phyloP scores from a whole-genome alignment of 2,888 invertebrate species.

The Baccha elongata region DNA sequence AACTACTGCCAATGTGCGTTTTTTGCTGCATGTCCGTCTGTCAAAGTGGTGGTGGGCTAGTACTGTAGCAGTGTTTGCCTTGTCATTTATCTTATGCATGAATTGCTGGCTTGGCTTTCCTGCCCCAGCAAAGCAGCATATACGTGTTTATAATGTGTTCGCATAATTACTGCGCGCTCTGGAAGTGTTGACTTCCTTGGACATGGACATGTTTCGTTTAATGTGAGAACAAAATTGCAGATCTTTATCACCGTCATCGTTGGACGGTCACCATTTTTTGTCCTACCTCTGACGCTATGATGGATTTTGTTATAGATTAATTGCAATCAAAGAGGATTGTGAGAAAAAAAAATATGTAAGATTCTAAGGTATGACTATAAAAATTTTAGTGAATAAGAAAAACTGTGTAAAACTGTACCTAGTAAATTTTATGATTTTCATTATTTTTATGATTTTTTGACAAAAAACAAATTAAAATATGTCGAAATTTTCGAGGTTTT shows the following conservation, averaged over 20 bases:
- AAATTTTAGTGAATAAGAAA: no score
- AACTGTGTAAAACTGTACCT: no score
- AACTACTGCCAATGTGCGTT: conserved; percentile 17
- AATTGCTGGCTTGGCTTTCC: conserved; percentile 38
- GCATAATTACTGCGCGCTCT: conserved; percentile 56
- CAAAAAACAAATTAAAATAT: no score
- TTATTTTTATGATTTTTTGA: no score
- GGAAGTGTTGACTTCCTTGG: conserved; percentile 57
- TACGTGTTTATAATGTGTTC: conserved; percentile 65
- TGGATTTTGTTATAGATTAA: conserved; percentile 69
- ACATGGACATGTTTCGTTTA: conserved; percentile 72
- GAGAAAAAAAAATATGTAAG: neutral
- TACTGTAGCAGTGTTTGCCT: conserved; percentile 36
- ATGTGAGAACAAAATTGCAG: conserved; percentile 72
- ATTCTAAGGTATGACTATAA: no score
- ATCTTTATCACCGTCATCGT: conserved; percentile 69
- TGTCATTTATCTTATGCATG: conserved; percentile 69
- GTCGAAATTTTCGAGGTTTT: no score
- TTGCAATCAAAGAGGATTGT: conserved; percentile 35
- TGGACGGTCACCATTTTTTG: conserved; percentile 40
- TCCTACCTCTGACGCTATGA: conserved; percentile 34
- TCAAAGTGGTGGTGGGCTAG: conserved; percentile 44
- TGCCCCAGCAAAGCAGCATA: conserved; percentile 16
- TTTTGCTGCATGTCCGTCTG: conserved; percentile 51
- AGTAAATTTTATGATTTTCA: no score